Evolutionary conservation across 2,888 invertebrate species (phyloP).

Genomic region (Cylindroiulus punctatus): DNA sequence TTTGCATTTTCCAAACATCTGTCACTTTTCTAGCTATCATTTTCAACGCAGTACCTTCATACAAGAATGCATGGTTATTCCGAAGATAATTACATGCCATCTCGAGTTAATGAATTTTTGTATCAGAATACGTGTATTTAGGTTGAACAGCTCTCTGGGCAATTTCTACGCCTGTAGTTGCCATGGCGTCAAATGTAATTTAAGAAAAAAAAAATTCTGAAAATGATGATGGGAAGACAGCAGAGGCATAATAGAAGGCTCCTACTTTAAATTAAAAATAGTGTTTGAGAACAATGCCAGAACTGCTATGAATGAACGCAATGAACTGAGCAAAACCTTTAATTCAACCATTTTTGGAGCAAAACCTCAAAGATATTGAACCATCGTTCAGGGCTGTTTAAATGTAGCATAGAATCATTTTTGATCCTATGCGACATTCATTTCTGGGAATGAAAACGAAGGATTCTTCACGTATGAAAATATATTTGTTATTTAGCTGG

Average conservation of each 20-base stretch:
- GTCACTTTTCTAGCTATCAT: constrained; percentile 44
- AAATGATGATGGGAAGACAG: constrained; percentile 5
- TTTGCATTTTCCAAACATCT: constrained; percentile 47
- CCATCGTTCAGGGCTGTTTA: no score
- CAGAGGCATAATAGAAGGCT: neutral
- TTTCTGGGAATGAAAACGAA: no score
- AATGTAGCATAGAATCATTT: no score
- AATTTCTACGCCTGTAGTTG: constrained; percentile 5
- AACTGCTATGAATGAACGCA: neutral
- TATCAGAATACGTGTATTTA: constrained; percentile 24
- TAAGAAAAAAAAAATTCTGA: neutral
- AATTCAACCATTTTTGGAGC: no score
- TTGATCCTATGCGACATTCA: no score
- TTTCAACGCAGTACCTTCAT: neutral
- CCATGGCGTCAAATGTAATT: constrained; percentile 34
- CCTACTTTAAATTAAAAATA: neutral
- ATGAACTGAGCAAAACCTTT: neutral
- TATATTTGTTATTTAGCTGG: no score
- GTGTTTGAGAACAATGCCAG: neutral
- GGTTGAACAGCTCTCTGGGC: constrained; percentile 43
- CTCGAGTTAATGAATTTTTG: constrained; percentile 47
- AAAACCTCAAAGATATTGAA: no score
- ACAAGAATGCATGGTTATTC: constrained; percentile 27
- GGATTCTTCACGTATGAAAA: no score
- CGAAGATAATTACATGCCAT: constrained; percentile 47